Percentiles rank a stretch among this genome's conserved stretches.
Conservation (phyloP, 2,888 invertebrate species). For the Protophormia terraenovae region DNA sequence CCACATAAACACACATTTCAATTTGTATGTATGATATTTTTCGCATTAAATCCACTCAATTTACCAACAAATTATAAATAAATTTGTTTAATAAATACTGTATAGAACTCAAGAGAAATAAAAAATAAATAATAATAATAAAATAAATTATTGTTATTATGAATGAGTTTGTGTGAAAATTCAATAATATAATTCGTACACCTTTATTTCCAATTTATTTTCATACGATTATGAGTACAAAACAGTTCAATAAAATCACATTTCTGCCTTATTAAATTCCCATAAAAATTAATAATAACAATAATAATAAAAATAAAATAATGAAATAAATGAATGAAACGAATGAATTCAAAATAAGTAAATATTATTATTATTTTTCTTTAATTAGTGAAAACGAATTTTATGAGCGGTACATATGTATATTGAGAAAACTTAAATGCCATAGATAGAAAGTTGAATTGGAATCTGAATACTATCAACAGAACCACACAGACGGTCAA, state of each 20-base stretch:
- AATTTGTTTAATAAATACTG: constrained; percentile 55
- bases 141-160: constrained; percentile 51
- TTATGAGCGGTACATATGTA: background rate
- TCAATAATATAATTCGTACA: background rate
- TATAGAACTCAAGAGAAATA: constrained; percentile 5
- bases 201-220: constrained; percentile 29
- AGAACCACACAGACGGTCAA: too few species aligned
- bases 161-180: constrained; percentile 22
- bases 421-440: background rate
- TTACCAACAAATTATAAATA: constrained; percentile 59
- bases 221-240: constrained; percentile 2
- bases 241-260: constrained; percentile 65
- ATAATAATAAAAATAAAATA: constrained; percentile 55
- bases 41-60: constrained; percentile 53
- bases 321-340: constrained; percentile 32
- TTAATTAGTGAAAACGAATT: background rate
- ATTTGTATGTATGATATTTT: constrained; percentile 45
- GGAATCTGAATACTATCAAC: too few species aligned
- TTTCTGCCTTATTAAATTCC: constrained; percentile 70
- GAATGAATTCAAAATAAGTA: background rate
- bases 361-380: background rate
- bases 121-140: constrained; percentile 30
- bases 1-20: constrained; percentile 51
- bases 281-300: constrained; percentile 71
- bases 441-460: too few species aligned